Evolutionary conservation across 2,797 vertebrate genomes (phyloP), one percentile per base, ranked within the genome.

Genomic region (Cuniculus paca): DNA sequence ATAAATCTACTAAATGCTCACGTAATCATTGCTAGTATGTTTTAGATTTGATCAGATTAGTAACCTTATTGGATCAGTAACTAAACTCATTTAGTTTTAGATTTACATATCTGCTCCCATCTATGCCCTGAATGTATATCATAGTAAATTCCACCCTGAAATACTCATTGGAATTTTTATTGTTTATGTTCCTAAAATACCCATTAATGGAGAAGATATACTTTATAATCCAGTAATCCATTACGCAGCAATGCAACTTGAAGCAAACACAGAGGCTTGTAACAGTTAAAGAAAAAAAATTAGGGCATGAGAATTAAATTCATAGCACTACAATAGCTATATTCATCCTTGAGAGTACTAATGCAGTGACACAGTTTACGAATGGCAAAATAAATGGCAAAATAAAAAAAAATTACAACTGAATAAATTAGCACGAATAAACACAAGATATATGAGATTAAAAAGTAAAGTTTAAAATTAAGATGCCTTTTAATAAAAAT

Each of bases 31-130:
- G 9, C 6, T 87, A 79, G 36, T 19, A 70, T 8, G 4, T 34
- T 96, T 91, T 70, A 24, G 13, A 90, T 68, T 87, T 68, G 31
- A 50, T n/a, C 14, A 74, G 26, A 85, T 88, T 96, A 95, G 58
- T 0, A 58, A 39, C 65, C 60, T 58, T 54, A 80, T 17, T 86
- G 6, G 8, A 58, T 82, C 28, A 78, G 31, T 7, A 90, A 84
- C 24, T 80, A 83, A 65, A 81, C 52, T 80, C 12, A 50, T 87
- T 54, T 34, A 22, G 4, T 22, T 52, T 34, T 20, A 78, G 28
- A n/a, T 31, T 3, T 52, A 52, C 31, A 52, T n/a, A 3, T 85
- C 39, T 82, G 2, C 36, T 93, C 22, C 90, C 4, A 14, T 87
- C 26, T 86, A 8, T 85, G 7, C 0, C 3, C 5, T 39, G 10